A percentile compares a stretch with the other conserved stretches of the same genome.
phyloP scores from a whole-genome alignment of 2,113 vertebrate genomes.

The Corvus cornix region DNA sequence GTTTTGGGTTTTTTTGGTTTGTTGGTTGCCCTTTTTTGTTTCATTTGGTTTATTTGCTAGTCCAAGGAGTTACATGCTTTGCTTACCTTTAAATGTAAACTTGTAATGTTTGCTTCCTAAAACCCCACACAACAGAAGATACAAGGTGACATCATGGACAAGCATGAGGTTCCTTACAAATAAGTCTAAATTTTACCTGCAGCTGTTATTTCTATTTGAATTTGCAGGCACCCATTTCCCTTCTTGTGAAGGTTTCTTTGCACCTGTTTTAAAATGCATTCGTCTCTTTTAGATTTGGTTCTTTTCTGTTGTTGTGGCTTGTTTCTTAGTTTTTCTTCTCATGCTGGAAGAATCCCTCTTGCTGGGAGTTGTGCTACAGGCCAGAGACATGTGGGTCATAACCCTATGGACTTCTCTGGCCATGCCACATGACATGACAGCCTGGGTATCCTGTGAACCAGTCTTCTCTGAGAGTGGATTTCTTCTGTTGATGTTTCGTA shows the following conservation, averaged over 20 bases:
- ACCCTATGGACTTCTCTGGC: not conserved
- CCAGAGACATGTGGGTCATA: not conserved
- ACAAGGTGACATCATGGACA: not conserved
- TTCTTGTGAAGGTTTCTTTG: not conserved
- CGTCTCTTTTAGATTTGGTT: not conserved
- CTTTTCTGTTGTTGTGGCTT: not conserved
- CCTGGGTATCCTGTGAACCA: not conserved
- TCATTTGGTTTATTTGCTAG: not conserved
- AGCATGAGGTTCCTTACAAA: not conserved
- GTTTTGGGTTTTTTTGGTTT: not conserved
- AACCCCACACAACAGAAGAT: not conserved
- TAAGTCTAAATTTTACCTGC: not conserved
- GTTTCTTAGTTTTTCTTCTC: not conserved
- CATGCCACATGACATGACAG: rapidly evolving
- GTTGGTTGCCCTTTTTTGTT: not conserved
- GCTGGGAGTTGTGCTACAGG: not conserved
- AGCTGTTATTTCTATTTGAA: not conserved
- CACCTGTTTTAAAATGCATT: not conserved
- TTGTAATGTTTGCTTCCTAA: not conserved
- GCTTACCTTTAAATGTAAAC: not conserved
- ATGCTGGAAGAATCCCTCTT: not conserved
- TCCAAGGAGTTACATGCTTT: not conserved
- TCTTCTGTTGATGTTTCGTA: not conserved
- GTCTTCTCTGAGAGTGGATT: not conserved
- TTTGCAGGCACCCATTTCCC: not conserved